phyloP scores from a whole-genome alignment of 2,797 vertebrate species.

The Decapterus maruadsi region DNA sequence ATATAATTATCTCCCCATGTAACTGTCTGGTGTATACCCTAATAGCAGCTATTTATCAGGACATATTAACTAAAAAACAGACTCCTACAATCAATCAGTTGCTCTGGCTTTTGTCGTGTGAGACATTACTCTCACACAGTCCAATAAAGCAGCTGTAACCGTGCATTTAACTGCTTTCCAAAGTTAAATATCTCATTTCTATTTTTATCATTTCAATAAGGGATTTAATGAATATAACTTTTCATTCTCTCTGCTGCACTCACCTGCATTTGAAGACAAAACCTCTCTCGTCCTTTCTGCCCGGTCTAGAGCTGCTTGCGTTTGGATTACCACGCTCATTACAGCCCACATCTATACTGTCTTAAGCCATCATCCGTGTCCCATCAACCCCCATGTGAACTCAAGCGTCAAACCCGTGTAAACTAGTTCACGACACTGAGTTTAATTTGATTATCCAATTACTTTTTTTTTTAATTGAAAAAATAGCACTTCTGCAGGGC shows the following conservation, averaged over 20 bases:
- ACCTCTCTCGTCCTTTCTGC: neutral
- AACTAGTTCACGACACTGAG: slow-evolving; percentile 25
- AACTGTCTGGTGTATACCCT: slow-evolving; percentile 65
- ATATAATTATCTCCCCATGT: slow-evolving; percentile 75
- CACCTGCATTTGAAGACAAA: slow-evolving; percentile 18
- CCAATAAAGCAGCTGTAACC: slow-evolving; percentile 20
- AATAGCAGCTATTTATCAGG: slow-evolving; percentile 71
- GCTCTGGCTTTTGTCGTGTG: slow-evolving; percentile 35
- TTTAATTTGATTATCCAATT: slow-evolving; percentile 39
- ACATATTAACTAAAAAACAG: slow-evolving; percentile 54
- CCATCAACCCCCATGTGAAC: slow-evolving; percentile 38
- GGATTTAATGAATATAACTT: slow-evolving; percentile 10
- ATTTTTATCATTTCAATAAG: slow-evolving; percentile 19
- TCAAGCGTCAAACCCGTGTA: slow-evolving; percentile 18
- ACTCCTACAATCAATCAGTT: slow-evolving; percentile 52
- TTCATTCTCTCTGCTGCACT: neutral
- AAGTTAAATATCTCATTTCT: slow-evolving; percentile 20
- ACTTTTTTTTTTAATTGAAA: neutral
- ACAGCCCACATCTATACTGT: slow-evolving; percentile 41
- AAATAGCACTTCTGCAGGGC: slow-evolving; percentile 3
- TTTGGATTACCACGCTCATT: slow-evolving; percentile 49
- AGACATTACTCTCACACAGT: slow-evolving; percentile 20
- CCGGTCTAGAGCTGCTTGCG: slow-evolving; percentile 29
- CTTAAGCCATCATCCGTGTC: slow-evolving; percentile 9
- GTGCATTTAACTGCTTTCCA: slow-evolving; percentile 18